A percentile compares a stretch with the other conserved stretches of the same genome.
Conservation (phyloP, 1,140 invertebrate genomes). For the Ceratina calcarata region DNA sequence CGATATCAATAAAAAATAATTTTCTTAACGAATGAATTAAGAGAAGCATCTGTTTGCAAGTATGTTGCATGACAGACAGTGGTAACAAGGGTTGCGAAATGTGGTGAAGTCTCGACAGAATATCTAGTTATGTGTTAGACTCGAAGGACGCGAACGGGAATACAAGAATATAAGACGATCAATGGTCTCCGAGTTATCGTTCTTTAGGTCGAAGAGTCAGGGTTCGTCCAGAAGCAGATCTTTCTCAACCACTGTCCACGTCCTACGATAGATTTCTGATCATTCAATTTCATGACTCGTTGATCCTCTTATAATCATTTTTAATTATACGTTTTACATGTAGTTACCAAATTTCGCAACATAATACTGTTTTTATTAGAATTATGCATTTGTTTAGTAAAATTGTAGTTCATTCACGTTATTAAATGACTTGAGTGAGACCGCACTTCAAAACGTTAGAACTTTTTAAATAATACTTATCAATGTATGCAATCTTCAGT, state of each 20-base stretch:
- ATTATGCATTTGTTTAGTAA: too few relatives aligned
- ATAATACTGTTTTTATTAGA: too few relatives aligned
- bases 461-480: too few relatives aligned
- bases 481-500: too few relatives aligned
- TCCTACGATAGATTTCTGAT: slow-evolving; percentile 1
- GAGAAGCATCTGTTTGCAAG: neutral
- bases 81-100: slow-evolving; percentile 32
- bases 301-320: neutral
- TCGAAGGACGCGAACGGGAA: slow-evolving; percentile 34
- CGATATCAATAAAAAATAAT: neutral
- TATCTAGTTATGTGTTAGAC: slow-evolving; percentile 34
- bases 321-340: too few relatives aligned
- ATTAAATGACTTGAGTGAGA: too few relatives aligned
- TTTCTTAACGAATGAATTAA: neutral
- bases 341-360: too few relatives aligned
- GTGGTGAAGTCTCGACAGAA: slow-evolving; percentile 2
- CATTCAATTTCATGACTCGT: slow-evolving; percentile 5
- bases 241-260: slow-evolving; percentile 22
- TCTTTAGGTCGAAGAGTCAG: slow-evolving; percentile 38
- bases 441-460: too few relatives aligned
- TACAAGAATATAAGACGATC: slow-evolving; percentile 33
- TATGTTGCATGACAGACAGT: neutral
- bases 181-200: slow-evolving; percentile 30
- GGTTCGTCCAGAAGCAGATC: slow-evolving; percentile 17
- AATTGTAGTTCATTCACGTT: too few relatives aligned